phyloP scores from a whole-genome alignment of 2,113 vertebrate species.

The Syngnathus floridae region DNA sequence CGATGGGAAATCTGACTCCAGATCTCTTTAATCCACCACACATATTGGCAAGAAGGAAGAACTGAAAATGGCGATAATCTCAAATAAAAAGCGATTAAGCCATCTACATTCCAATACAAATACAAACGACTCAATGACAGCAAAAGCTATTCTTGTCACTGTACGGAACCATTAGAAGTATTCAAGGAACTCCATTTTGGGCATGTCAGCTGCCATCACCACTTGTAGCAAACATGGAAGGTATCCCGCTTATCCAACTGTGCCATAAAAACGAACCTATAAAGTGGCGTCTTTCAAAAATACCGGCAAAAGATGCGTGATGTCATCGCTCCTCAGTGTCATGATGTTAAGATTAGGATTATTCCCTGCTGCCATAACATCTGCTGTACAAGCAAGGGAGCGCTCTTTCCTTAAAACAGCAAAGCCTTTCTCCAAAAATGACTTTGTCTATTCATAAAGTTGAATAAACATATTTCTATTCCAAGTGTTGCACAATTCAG shows the following conservation, averaged over 20 bases:
- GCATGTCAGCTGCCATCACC: neutral
- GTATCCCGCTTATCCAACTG: neutral
- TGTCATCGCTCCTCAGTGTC: constrained; percentile 39
- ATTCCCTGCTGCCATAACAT: constrained; percentile 41
- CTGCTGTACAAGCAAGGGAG: constrained; percentile 33
- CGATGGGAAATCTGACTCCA: constrained; percentile 1
- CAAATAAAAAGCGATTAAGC: constrained; percentile 30
- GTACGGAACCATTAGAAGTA: neutral
- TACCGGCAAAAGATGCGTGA: constrained; percentile 19
- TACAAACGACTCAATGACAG: constrained; percentile 16
- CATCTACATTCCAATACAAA: constrained; percentile 21
- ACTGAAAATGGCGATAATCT: constrained; percentile 26
- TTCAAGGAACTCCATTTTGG: constrained; percentile 1
- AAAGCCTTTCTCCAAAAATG: constrained; percentile 2
- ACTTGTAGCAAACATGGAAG: neutral
- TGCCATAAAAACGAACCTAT: constrained; percentile 1
- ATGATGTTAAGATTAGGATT: constrained; percentile 63
- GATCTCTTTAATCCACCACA: constrained; percentile 7
- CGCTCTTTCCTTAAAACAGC: neutral
- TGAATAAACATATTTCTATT: constrained; percentile 19
- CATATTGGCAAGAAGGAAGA: constrained; percentile 21
- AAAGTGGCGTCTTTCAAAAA: constrained; percentile 2
- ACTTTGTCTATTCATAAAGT: neutral
- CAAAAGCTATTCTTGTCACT: constrained; percentile 11
- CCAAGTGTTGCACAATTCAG: constrained; percentile 30